phyloP scores from a whole-genome alignment of 2,888 invertebrate species.

The Mythimna albipuncta region DNA sequence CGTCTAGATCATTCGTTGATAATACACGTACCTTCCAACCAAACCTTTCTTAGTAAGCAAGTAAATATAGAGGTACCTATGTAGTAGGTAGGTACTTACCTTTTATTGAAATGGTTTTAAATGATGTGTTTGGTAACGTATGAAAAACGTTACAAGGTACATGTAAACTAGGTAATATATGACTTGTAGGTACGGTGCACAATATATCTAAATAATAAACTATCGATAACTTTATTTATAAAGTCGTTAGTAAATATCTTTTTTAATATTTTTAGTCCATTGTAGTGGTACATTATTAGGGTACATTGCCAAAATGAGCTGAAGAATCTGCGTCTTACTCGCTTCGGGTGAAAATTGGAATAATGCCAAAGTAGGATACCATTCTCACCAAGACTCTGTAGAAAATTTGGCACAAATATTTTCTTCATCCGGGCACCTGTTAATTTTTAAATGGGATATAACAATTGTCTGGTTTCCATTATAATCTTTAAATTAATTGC shows the following conservation, averaged over 20 bases:
- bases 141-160: background rate
- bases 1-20: slow-evolving; percentile 61
- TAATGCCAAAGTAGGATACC: slow-evolving; percentile 81
- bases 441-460: slow-evolving; percentile 64
- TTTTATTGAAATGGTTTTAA: slow-evolving; percentile 8
- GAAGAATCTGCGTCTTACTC: slow-evolving; percentile 83
- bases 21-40: slow-evolving; percentile 36
- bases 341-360: slow-evolving; percentile 81
- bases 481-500: background rate
- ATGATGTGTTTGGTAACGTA: slow-evolving; percentile 5
- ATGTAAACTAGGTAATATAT: slow-evolving; percentile 2
- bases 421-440: slow-evolving; percentile 80
- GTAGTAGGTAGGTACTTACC: background rate
- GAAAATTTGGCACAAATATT: slow-evolving; percentile 87
- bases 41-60: slow-evolving; percentile 18
- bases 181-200: slow-evolving; percentile 5
- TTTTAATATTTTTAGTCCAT: slow-evolving; percentile 51
- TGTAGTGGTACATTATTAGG: slow-evolving; percentile 53
- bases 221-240: slow-evolving; percentile 19
- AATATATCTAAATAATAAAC: background rate
- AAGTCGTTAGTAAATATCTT: slow-evolving; percentile 36
- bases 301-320: slow-evolving; percentile 84
- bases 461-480: slow-evolving; percentile 21
- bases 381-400: slow-evolving; percentile 77
- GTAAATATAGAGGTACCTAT: slow-evolving; percentile 4